phyloP scores from a whole-genome alignment of 2,797 vertebrate species.

The Chaetodon trifasciatus region DNA sequence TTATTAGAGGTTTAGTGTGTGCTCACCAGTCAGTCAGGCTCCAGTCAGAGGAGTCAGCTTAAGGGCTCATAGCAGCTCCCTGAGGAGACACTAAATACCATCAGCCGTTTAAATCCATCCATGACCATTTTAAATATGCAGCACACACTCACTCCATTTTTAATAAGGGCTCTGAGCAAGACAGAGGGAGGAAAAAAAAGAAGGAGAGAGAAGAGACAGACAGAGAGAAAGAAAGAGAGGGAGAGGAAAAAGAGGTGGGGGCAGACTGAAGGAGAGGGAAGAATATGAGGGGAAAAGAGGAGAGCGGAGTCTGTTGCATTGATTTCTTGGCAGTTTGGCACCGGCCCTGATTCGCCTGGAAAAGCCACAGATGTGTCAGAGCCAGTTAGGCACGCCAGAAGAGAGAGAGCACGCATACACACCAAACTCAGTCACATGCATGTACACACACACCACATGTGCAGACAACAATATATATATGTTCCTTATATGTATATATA shows the following conservation, averaged over 20 bases:
- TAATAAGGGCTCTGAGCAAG: slow-evolving; percentile 81
- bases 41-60: slow-evolving; percentile 83
- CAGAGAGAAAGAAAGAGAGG: slow-evolving; percentile 1
- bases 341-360: slow-evolving; percentile 70
- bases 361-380: slow-evolving; percentile 82
- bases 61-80: slow-evolving; percentile 82
- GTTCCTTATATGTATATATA: too few relatives aligned
- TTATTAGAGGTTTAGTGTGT: slow-evolving; percentile 82
- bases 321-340: slow-evolving; percentile 83
- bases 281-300: slow-evolving; percentile 39
- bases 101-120: slow-evolving; percentile 85
- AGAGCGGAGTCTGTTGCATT: slow-evolving; percentile 73
- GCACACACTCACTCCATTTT: slow-evolving; percentile 81
- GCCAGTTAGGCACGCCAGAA: slow-evolving; percentile 72
- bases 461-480: slow-evolving; percentile 1
- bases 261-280: slow-evolving; percentile 31
- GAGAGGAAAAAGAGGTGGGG: slow-evolving; percentile 19
- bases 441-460: slow-evolving; percentile 45
- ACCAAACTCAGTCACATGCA: slow-evolving; percentile 47
- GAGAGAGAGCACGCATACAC: slow-evolving; percentile 39
- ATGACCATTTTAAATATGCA: slow-evolving; percentile 84
- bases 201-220: slow-evolving; percentile 26
- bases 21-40: slow-evolving; percentile 81
- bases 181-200: slow-evolving; percentile 53
- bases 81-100: slow-evolving; percentile 85